A percentile compares a stretch with the other conserved stretches of the same genome.
Evolutionary conservation across 2,797 vertebrate species (phyloP).

Genomic region (Arrhamphus sclerolepis): DNA sequence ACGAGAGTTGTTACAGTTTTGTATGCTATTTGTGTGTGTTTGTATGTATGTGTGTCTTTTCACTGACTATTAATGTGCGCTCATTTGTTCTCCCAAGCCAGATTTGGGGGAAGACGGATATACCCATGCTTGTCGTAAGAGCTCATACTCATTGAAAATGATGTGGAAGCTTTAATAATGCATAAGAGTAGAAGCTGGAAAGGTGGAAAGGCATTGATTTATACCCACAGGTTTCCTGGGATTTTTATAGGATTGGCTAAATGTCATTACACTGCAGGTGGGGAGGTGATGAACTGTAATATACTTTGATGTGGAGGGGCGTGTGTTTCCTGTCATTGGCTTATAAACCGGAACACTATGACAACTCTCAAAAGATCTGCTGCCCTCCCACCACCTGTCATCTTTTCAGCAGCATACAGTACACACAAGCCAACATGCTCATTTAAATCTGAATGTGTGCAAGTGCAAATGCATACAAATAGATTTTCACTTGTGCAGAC

Average conservation of each 20-base stretch:
- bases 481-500: background rate
- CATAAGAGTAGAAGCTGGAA: slow-evolving; percentile 80
- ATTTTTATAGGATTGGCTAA: slow-evolving; percentile 86
- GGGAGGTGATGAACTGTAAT: slow-evolving; percentile 83
- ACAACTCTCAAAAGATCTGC: slow-evolving; percentile 76
- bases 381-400: slow-evolving; percentile 67
- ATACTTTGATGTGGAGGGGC: slow-evolving; percentile 82
- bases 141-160: slow-evolving; percentile 60
- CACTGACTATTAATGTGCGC: slow-evolving; percentile 44
- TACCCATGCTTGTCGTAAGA: slow-evolving; percentile 59
- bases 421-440: slow-evolving; percentile 25
- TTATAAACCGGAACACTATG: slow-evolving; percentile 75
- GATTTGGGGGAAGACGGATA: slow-evolving; percentile 41
- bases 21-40: slow-evolving; percentile 36
- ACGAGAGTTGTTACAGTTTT: slow-evolving; percentile 41
- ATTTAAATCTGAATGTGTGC: slow-evolving; percentile 32
- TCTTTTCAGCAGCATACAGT: slow-evolving; percentile 45
- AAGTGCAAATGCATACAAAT: slow-evolving; percentile 26
- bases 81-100: slow-evolving; percentile 53
- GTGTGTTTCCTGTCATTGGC: slow-evolving; percentile 76
- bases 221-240: slow-evolving; percentile 81
- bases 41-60: slow-evolving; percentile 25
- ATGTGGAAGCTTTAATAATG: slow-evolving; percentile 82
- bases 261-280: slow-evolving; percentile 85
- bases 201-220: slow-evolving; percentile 82